Base-by-base conservation (phyloP, 2,113 vertebrate species). In the Ibidorhyncha struthersii region DNA sequence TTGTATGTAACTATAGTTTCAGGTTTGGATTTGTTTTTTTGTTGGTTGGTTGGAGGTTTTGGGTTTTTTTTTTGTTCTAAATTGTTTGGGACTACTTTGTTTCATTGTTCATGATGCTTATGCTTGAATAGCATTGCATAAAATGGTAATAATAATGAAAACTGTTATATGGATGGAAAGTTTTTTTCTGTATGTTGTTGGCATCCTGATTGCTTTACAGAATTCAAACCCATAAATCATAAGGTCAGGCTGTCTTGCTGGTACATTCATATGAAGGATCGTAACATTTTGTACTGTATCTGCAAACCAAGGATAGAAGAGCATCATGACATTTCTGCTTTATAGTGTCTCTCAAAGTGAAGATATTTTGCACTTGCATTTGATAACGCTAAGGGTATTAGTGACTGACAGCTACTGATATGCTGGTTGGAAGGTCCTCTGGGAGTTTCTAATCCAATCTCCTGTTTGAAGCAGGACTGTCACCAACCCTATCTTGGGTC, bases 101-200 rank as follows among this genome's bases (percentile, higher is more conserved):
- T 96, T 65, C 87, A 65, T 85, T 96, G 69, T 91, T 82, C 66
- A 41, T 95, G 67, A 90, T 86, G 25, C 40, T 94, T 94, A 89
- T 59, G 70, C 79, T 56, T 84, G 66, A 95, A 82, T 8, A 3
- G 4, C 3, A 11, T 43, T 96, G 69, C 29, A 40, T 77, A 50
- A 73, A 82, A 59, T 40, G 7, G 43, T 72, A n/a, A 71, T 36
- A 84, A 93, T 79, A 91, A 95, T 52, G 53, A 87, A 93, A 7
- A 14, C 13, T 40, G 55, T 70, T 82, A 77, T 3, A 13, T 13
- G 40, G 12, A 49, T 70, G 58, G 53, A 71, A 32, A 73, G 59
- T 62, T 16, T 16, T 77, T 77, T 78, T 95, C 53, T 10, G 7
- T 70, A 27, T 63, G 32, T 50, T 29, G 12, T 32, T 86, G 78